Conservation (phyloP, 2,888 invertebrate species). For the Deladenus siricidicola region DNA sequence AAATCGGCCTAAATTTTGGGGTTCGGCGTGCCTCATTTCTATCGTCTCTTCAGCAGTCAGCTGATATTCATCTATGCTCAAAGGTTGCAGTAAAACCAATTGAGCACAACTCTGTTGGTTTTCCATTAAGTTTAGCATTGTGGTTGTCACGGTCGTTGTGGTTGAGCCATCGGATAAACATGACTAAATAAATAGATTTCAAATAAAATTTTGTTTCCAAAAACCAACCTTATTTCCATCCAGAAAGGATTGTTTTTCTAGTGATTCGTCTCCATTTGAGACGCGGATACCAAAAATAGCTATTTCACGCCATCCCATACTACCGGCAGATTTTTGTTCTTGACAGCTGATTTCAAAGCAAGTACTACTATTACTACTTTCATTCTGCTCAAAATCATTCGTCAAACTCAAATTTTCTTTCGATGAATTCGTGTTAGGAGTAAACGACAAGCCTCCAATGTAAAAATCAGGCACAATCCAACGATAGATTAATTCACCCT, state of each 20-base stretch:
- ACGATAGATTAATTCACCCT: background rate
- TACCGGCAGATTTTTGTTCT: background rate
- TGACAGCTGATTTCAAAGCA: background rate
- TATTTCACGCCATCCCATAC: constrained; percentile 35
- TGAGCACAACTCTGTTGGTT: background rate
- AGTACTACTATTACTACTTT: background rate
- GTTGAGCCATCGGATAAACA: constrained; percentile 18
- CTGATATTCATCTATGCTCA: constrained; percentile 22
- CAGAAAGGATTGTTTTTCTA: no score
- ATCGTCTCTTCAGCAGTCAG: constrained; percentile 36
- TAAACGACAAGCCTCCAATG: constrained; percentile 42
- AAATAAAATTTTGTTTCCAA: no score
- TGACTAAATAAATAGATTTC: no score
- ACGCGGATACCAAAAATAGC: constrained; percentile 39
- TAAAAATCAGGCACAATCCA: constrained; percentile 20
- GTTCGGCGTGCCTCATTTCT: constrained; percentile 29
- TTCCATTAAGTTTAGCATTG: background rate
- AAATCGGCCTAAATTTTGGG: constrained; percentile 21
- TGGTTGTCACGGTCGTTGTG: constrained; percentile 14
- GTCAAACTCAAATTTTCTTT: background rate
- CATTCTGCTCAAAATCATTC: background rate
- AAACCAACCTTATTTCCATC: no score
- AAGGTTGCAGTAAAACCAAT: background rate
- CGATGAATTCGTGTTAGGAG: constrained; percentile 5
- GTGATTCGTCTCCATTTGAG: no score